phyloP scores from a whole-genome alignment of 2,888 invertebrate species.

The Chloroclysta siterata region DNA sequence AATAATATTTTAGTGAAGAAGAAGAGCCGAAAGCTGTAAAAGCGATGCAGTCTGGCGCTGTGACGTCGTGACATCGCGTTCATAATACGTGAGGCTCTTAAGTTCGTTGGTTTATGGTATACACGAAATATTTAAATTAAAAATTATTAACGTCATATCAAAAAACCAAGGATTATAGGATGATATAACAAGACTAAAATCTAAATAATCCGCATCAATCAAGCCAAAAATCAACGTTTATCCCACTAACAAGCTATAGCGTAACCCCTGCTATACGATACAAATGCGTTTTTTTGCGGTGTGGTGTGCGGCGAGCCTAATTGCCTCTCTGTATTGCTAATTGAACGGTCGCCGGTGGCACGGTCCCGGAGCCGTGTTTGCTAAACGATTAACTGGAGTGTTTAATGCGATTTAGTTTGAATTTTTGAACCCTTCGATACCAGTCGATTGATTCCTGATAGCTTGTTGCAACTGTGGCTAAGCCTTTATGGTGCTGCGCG shows the following conservation, averaged over 20 bases:
- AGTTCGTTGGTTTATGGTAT: too few species aligned
- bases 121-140: too few species aligned
- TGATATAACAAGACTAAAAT: too few species aligned
- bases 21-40: too few species aligned
- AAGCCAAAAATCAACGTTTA: too few species aligned
- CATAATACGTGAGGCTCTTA: too few species aligned
- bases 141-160: too few species aligned
- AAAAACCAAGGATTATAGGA: too few species aligned
- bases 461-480: slow-evolving; percentile 2
- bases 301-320: slow-evolving; percentile 66
- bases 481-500: neutral
- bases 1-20: too few species aligned
- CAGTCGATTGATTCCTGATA: slow-evolving; percentile 18
- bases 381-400: slow-evolving; percentile 65
- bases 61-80: too few species aligned
- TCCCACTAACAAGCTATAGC: neutral
- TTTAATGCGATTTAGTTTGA: slow-evolving; percentile 54
- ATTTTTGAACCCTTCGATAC: slow-evolving; percentile 20
- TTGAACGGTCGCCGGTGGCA: slow-evolving; percentile 65
- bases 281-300: slow-evolving; percentile 57
- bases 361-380: slow-evolving; percentile 57
- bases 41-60: too few species aligned
- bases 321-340: slow-evolving; percentile 70
- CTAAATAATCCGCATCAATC: too few species aligned
- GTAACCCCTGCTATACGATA: neutral